Evolutionary conservation across 1,140 invertebrate species (phyloP), one percentile per base, ranked within the genome.

Genomic region (Varroa destructor): DNA sequence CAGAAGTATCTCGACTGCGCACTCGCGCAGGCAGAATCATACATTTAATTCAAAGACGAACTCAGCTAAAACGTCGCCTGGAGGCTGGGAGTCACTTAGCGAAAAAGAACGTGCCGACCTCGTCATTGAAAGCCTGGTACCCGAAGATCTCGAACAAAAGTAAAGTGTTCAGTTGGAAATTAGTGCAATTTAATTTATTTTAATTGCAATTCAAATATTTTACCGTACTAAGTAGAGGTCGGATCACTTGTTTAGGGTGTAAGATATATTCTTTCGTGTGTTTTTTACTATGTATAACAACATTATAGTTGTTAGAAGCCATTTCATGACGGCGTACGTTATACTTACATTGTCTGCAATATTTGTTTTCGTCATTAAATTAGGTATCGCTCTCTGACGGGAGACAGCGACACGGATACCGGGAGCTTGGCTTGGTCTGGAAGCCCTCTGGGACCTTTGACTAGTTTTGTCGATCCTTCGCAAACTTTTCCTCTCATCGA

Each of bases 91-190:
- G 10, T 43, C 40, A 14, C 61, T 67, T 12, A 67, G 1, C 37
- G 61, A 67, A 40, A 67, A 67, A 40, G 14, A 67, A 46, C 40
- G 46, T 12, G 40, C 61, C 37, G 46, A 67, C 37, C 14, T 67
- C 3, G 61, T 67, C 37, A 67, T 67, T 12, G 61, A 67, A 37
- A 67, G 61, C 61, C 46, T 67, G 14, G 61, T 67, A 4, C 61
- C 61, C 5, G 61, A 40, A 12, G 61, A 67, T 40, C 12, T 67
- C 36, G 61, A 67, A 67, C 61, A 67, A 67, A 67, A 67, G 61
- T 67, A 67, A 67, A 12, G 40, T 51, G 8, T 51, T 25, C 46
- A 3, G 8, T 51, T 51, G 46, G 8, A 25, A 25, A 25, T 25
- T 25, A 25, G 25, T 25, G 25, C 25, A 25, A 25, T 25, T 25